phyloP scores from a whole-genome alignment of 1,140 invertebrate genomes.

The Pogonomyrmex californicus region DNA sequence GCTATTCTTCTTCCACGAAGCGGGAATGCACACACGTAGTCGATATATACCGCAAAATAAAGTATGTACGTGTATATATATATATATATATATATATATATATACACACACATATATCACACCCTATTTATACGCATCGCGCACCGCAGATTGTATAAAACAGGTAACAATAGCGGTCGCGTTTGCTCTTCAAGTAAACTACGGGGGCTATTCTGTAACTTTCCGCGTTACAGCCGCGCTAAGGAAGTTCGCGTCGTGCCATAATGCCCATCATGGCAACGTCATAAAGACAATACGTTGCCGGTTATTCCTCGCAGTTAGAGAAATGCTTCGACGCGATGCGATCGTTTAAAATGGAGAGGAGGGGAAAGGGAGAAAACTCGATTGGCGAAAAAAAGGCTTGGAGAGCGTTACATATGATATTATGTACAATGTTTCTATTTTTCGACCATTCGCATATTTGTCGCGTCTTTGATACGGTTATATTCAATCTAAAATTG shows the following conservation, averaged over 20 bases:
- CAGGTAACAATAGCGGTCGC: constrained; percentile 50
- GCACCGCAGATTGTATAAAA: constrained; percentile 51
- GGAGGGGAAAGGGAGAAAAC: too few relatives aligned
- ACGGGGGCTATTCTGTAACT: constrained; percentile 48
- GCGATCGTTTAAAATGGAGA: background rate
- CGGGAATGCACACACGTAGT: background rate
- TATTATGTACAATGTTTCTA: background rate
- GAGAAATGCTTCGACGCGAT: constrained; percentile 13
- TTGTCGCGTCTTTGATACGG: constrained; percentile 13
- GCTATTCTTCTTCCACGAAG: background rate
- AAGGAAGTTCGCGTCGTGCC: constrained; percentile 58
- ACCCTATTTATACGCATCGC: constrained; percentile 27
- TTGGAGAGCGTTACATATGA: too few relatives aligned
- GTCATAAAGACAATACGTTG: constrained; percentile 57
- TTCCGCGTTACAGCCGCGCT: constrained; percentile 34
- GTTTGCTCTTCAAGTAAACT: constrained; percentile 55
- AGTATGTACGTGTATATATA: constrained; percentile 4
- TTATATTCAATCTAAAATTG: constrained; percentile 43
- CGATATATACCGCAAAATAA: constrained; percentile 4
- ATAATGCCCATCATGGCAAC: constrained; percentile 44
- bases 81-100: background rate
- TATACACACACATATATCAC: background rate
- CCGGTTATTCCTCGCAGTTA: constrained; percentile 15
- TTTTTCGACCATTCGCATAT: background rate
- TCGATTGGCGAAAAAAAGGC: too few relatives aligned